Base-by-base conservation (phyloP, 2,113 vertebrate genomes). In the Progne subis region DNA sequence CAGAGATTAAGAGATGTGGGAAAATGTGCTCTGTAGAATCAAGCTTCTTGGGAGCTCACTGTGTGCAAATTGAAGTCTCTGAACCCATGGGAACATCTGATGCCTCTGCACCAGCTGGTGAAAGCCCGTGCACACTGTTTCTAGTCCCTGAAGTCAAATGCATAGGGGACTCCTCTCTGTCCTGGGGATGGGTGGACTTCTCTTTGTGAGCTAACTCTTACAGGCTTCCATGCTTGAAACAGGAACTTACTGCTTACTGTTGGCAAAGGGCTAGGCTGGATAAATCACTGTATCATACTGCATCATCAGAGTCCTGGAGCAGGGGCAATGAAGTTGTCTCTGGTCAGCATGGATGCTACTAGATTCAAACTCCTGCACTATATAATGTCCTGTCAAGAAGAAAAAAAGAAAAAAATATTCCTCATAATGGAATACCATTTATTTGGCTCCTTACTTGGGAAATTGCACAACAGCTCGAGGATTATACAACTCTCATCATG, bases 321-420 rank as follows among this genome's bases (percentile, higher is more conserved):
- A 70, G 24, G 28, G 15, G 16, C 14, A 3, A 32, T 18, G 20
- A 83, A 69, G 20, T 23, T 87, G 57, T 75, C 80, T 94, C 57
- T 6, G 41, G 39, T 93, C 91, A 12, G 56, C 90, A 47, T 50
- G 69, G 88, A 75, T 93, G 47, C 19, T 67, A 19, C 65, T 90
- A 85, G 94, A 83, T 93, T 91, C 78, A 64, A 29, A 84, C 81
- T 95, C 37, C 80, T 83, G 63, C 85, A 90, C 75, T 23, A 39
- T 92, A 87, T 67, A 87, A 92, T 80, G 87, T 67, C 86, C 92
- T 91, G 86, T 91, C 95, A 83, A 39, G 46, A 92, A 65, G 68
- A 90, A 90, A 67, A 67, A 92, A 95, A 88, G 80, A 55, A 85
- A 70, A 70, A 92, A 44, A 69, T 41, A 90, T 59, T 47, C 70